These are phyloP conservation scores for Anguilla japonica DNA, from an alignment of 2,113 vertebrate genomes.

Conservation along the genomic window DNA sequence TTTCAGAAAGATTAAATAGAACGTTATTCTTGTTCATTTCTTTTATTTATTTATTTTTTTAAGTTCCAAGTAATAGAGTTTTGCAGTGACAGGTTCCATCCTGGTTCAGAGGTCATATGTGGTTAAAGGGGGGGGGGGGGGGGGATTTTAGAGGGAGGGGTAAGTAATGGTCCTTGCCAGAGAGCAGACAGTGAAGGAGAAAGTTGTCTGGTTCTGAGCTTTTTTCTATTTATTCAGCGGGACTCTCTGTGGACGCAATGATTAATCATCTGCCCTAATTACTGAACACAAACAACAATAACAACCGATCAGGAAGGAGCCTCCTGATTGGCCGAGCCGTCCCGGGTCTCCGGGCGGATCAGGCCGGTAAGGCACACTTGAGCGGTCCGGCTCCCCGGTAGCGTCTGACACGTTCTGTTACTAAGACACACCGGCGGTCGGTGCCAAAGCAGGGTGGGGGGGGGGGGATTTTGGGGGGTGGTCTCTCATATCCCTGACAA, in stretches of 20 bases:
- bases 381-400: conserved; percentile 29
- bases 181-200: conserved; percentile 15
- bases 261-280: conserved; percentile 41
- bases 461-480: background rate
- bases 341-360: background rate
- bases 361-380: conserved; percentile 41
- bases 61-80: background rate
- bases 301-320: background rate
- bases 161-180: background rate
- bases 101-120: background rate
- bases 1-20: background rate
- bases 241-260: conserved; percentile 24
- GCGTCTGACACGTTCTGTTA: conserved; percentile 38
- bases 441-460: conserved; percentile 14
- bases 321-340: background rate
- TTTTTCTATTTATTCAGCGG: conserved; percentile 25
- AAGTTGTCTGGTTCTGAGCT: conserved; percentile 19
- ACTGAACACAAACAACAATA: conserved; percentile 45
- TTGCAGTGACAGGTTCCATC: background rate
- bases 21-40: background rate
- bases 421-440: conserved; percentile 31
- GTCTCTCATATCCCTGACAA: background rate
- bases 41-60: background rate
- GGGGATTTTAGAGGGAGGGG: background rate
- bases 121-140: background rate